phyloP scores from a whole-genome alignment of 2,113 vertebrate genomes.

The Cygnus buccinator region DNA sequence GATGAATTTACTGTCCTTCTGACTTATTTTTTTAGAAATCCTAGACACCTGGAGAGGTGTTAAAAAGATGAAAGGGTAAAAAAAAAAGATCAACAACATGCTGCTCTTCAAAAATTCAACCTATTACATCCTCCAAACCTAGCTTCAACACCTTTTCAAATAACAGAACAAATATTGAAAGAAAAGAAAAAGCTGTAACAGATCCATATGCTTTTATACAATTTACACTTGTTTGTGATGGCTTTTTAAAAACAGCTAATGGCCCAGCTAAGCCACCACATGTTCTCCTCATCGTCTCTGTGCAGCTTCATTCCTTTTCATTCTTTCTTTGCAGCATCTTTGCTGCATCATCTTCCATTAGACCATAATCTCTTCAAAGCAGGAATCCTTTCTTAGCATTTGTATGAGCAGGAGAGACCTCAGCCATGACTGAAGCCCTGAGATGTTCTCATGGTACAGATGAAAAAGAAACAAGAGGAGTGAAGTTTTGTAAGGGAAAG shows the following conservation, averaged over 20 bases:
- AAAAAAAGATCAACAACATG: neutral
- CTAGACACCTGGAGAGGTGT: conserved; percentile 23
- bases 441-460: neutral
- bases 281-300: neutral
- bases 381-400: neutral
- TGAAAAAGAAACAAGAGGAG: neutral
- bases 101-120: neutral
- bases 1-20: conserved; percentile 50
- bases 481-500: neutral
- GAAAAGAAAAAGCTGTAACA: neutral
- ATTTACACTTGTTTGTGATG: neutral
- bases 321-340: neutral
- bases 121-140: neutral
- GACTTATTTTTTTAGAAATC: conserved; percentile 40
- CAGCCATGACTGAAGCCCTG: neutral
- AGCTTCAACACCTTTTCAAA: neutral
- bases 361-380: neutral
- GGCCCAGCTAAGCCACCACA: neutral
- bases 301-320: neutral
- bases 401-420: neutral
- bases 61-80: conserved; percentile 28
- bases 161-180: neutral
- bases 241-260: neutral
- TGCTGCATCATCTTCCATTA: neutral
- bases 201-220: neutral